Evolutionary conservation across 2,797 vertebrate species (phyloP), one percentile per base, ranked within the genome.

Genomic region (Urocyon cinereoargenteus): DNA sequence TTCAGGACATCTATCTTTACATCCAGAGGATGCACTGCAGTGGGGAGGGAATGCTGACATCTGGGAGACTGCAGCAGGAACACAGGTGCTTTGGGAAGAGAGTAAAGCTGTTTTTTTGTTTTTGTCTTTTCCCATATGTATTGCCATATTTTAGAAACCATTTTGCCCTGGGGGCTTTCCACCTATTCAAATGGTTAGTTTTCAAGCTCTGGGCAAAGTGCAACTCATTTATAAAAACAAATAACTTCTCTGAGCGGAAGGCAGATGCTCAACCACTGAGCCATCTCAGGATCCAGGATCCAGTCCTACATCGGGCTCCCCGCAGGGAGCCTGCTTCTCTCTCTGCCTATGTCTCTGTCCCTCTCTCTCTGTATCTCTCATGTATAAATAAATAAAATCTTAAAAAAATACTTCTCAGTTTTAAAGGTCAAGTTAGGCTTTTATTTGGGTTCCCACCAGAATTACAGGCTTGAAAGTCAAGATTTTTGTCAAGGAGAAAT

Each of bases 391-490:
- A 45, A 45, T 45, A 45, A 45, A 45, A 45, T 45, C 40, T 45
- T 45, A 1, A 45, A 45, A 40, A 45, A 45, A 82, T 10, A 66
- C 15, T 66, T 83, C 82, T 78, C 53, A 2, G 57, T 84, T 92
- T 87, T 79, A 96, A 94, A 94, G 87, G 72, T 88, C 36, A 93
- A 31, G 64, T 68, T 45, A 77, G n/a, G 79, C 28, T 70, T 92
- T 90, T 72, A 66, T 83, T 61, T 53, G 49, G n/a, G 70, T 87
- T 89, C 73, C 66, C 82, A 91, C 66, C 9, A 40, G 93, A 90
- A 91, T 0, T 0, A 90, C 36, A 78, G 59, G 24, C 12, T 34
- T 40, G 40, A 70, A 66, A 86, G 26, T 26, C 13, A 82, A 62
- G 40, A 62, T 90, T 3, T 90, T 3, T 68, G 45, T 79, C 68